These are phyloP conservation scores for Phyllotreta striolata DNA, from an alignment of 2,888 invertebrate species.

Conservation along the genomic window DNA sequence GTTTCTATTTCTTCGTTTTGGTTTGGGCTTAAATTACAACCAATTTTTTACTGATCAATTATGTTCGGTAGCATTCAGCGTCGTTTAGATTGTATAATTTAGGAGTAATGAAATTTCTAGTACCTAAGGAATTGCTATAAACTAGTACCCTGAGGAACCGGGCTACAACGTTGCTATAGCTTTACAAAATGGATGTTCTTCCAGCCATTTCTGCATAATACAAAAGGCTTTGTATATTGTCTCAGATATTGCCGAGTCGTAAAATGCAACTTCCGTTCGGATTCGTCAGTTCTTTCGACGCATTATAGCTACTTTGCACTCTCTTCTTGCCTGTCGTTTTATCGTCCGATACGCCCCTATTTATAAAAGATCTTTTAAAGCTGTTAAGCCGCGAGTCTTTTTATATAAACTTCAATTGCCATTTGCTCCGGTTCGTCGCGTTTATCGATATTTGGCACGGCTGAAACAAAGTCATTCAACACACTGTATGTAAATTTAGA, in stretches of 20 bases:
- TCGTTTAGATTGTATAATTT: too few relatives aligned
- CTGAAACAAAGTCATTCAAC: too few relatives aligned
- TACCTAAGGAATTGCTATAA: too few relatives aligned
- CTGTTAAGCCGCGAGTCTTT: not conserved
- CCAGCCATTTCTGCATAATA: constrained; percentile 28
- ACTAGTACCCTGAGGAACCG: too few relatives aligned
- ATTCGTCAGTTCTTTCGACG: constrained; percentile 30
- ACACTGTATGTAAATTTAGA: too few relatives aligned
- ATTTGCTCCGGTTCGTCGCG: not conserved
- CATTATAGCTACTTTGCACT: constrained; percentile 27
- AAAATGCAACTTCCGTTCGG: constrained; percentile 30
- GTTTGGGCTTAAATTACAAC: too few relatives aligned
- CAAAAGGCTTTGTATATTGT: constrained; percentile 31
- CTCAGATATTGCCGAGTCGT: constrained; percentile 29
- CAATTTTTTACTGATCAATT: too few relatives aligned
- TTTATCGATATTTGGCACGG: too few relatives aligned
- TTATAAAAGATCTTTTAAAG: constrained; percentile 1
- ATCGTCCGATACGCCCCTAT: constrained; percentile 8
- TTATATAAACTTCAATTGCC: constrained; percentile 5
- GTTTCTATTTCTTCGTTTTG: too few relatives aligned
- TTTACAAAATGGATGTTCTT: constrained; percentile 26
- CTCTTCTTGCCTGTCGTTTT: constrained; percentile 13
- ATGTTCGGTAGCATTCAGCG: too few relatives aligned
- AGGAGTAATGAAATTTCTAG: too few relatives aligned
- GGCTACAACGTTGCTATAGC: constrained; percentile 3